A percentile compares a stretch with the other conserved stretches of the same genome.
Conservation (phyloP, 2,888 invertebrate species). For the Dendrolimus pini region DNA sequence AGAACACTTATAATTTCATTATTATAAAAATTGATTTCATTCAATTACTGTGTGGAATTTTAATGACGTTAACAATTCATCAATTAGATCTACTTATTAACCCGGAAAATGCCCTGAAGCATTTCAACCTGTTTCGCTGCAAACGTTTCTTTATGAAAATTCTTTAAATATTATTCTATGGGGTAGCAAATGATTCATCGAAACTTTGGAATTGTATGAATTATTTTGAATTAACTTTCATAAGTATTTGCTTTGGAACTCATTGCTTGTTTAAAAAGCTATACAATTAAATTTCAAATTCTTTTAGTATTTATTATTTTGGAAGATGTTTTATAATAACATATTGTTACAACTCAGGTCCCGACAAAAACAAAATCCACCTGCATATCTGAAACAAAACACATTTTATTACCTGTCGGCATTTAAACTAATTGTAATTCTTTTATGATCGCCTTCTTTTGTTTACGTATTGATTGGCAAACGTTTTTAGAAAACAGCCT, state of each 20-base stretch:
- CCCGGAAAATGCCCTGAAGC: slow-evolving; percentile 18
- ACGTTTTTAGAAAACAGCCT: too few species aligned
- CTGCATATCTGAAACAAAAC: too few species aligned
- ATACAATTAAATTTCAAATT: too few species aligned
- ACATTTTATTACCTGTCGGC: too few species aligned
- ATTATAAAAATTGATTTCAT: background rate
- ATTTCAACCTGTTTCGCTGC: slow-evolving; percentile 35
- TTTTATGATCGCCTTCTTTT: too few species aligned
- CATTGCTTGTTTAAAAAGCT: slow-evolving; percentile 9
- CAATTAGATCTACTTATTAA: slow-evolving; percentile 17
- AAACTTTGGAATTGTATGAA: slow-evolving; percentile 31
- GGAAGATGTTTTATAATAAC: too few species aligned
- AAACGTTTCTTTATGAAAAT: slow-evolving; percentile 50
- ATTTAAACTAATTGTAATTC: too few species aligned
- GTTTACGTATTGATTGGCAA: too few species aligned
- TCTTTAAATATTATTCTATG: slow-evolving; percentile 40
- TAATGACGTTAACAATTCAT: background rate
- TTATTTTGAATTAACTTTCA: background rate
- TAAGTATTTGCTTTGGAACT: background rate
- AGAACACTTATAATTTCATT: too few species aligned
- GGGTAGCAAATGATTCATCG: slow-evolving; percentile 38
- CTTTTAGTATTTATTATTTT: slow-evolving; percentile 17
- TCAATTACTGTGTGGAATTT: background rate
- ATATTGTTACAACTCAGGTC: too few species aligned
- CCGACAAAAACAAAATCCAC: too few species aligned